A percentile compares a stretch with the other conserved stretches of the same genome.
These are phyloP conservation scores for Lindbergichthys nudifrons DNA, from an alignment of 2,797 vertebrate genomes.

Conservation along the genomic window DNA sequence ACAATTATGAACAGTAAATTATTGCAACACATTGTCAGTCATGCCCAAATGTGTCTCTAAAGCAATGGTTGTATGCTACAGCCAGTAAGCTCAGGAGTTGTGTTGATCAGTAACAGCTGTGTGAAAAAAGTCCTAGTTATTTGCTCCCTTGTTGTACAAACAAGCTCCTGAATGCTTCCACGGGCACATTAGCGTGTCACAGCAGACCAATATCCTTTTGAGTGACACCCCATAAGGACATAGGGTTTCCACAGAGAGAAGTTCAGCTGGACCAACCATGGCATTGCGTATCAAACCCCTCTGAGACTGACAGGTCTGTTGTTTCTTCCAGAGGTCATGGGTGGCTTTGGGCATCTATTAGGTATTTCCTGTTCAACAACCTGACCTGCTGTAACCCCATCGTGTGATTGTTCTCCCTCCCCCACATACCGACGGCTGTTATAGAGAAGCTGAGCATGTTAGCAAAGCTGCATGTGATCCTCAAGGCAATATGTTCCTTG, in stretches of 20 bases:
- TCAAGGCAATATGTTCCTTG: slow-evolving; percentile 4
- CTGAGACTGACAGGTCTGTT: slow-evolving; percentile 26
- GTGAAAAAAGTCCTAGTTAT: slow-evolving; percentile 3
- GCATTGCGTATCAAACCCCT: slow-evolving; percentile 3
- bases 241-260: background rate
- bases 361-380: slow-evolving; percentile 43
- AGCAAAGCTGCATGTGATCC: slow-evolving; percentile 7
- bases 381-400: slow-evolving; percentile 30
- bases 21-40: background rate
- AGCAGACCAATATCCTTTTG: slow-evolving; percentile 4
- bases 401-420: slow-evolving; percentile 1
- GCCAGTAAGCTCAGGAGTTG: background rate
- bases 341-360: slow-evolving; percentile 42
- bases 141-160: slow-evolving; percentile 2
- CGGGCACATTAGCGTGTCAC: background rate
- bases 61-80: background rate
- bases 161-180: background rate
- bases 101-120: slow-evolving; percentile 36
- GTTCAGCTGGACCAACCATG: slow-evolving; percentile 16
- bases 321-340: slow-evolving; percentile 31
- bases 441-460: slow-evolving; percentile 2
- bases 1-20: background rate
- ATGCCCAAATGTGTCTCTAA: slow-evolving; percentile 9
- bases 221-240: background rate
- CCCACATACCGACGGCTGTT: background rate